Base-by-base conservation (phyloP, 2,113 vertebrate species). In the Heterochromis multidens region DNA sequence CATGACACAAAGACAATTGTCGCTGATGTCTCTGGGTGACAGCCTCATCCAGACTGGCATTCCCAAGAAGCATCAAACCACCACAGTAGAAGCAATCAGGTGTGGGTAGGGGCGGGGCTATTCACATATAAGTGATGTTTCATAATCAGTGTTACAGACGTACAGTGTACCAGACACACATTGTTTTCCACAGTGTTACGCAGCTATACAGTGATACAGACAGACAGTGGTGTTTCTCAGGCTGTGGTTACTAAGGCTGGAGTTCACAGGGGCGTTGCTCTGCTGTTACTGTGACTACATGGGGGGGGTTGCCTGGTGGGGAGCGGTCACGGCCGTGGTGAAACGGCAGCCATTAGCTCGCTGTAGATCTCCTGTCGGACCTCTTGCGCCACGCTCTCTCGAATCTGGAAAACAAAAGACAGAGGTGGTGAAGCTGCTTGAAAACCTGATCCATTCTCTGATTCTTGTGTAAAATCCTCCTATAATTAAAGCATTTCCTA, bases 291-390 rank as follows among this genome's bases (percentile, higher is more conserved):
- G 21, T 67, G 79, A 74, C 90, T 93, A 95, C 76, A 84, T 21
- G 25, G 70, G 89, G 70, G 89, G 3, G 85, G 89, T 37, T 94
- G 87, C 56, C 65, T 82, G 29, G 87, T 3, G 0, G 86, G 76
- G 5, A 87, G 85, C 16, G 95, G 91, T 25, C 96, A 93, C 87
- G 89, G 95, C 90, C 81, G 94, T 37, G 97, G 95, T 4, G 97
- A 97, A 46, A 97, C 96, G 17, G 97, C 97, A 86, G 97, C 96
- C 88, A 99, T 93, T 80, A 99, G 96, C 90, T 98, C 97, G 87
- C 95, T 97, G 93, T 97, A 96, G 88, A 99, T 98, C 96, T 99
- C 97, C 88, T 96, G 95, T 87, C 97, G 95, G 89, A 99, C 97
- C 93, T 99, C 98, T 62, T 97, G 96, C 29, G 97, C 97, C 88